Base-by-base conservation (phyloP, 2,888 invertebrate species). In the Acanthosepion esculentum region DNA sequence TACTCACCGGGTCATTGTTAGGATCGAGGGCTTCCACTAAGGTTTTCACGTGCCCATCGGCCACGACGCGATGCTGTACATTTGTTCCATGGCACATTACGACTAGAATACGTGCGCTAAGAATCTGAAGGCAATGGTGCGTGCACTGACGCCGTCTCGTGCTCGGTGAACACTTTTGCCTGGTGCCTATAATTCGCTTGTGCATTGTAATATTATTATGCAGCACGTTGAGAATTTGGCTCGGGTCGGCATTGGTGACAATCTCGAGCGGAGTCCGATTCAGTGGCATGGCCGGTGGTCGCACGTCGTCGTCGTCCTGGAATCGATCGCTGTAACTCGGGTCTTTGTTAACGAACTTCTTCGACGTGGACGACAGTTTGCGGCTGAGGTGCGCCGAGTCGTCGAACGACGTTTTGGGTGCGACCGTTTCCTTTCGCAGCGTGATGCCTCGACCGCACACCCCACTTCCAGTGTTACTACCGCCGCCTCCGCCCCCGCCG, bases 171-270 rank as follows among this genome's bases (percentile, higher is more conserved):
- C 98, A 98, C 96, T 98, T 98, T 96, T 98, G 98, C 95, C 98
- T 97, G 94, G 98, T 98, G 94, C 98, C 98, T 93, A 98, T 98
- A 94, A 98, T 98, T 95, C 98, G 97, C 96, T 98, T 98, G 96
- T 98, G 98, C 97, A 98, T 98, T 15, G 98, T 98, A 95, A 98
- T 98, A 91, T 98, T 98, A 96, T 98, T 98, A 97, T 98, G 98
- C 94, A 98, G 97, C 94, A 98, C 98, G 96, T 98, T 98, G 95
- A 98, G 97, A 93, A 98, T 98, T 95, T 98, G 97, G 95, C 97
- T 97, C 8, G 98, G 98, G 95, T 98, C 98, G 78, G 97, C 96
- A 64, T 96, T 96, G 59, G 96, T 96, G 20, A 97, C 96, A 18
- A 97, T 96, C 94, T 97, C 97, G 91, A 97, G 95, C 10, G 97